Conservation (phyloP, 2,888 invertebrate genomes). For the Leptinotarsa haldemani region DNA sequence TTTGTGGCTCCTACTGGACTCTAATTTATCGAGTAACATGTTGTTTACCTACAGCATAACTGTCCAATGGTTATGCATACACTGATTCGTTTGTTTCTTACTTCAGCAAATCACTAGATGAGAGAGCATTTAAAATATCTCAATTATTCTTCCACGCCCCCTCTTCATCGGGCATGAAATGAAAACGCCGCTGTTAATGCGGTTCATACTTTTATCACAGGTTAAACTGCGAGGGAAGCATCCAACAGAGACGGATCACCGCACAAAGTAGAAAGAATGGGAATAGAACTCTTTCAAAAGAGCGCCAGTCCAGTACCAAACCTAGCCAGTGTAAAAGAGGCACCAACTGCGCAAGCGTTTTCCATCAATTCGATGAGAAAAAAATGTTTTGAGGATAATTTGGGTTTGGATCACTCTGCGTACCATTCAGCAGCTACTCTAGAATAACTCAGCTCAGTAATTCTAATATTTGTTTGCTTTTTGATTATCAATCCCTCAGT, state of each 20-base stretch:
- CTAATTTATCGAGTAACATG: too few relatives aligned
- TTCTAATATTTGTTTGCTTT: neutral
- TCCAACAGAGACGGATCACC: slow-evolving; percentile 55
- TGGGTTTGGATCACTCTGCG: neutral
- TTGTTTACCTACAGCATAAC: too few relatives aligned
- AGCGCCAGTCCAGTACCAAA: neutral
- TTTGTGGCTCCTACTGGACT: too few relatives aligned
- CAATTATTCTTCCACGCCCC: neutral
- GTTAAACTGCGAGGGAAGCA: slow-evolving; percentile 46
- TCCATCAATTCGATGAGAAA: neutral
- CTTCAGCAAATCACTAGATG: neutral
- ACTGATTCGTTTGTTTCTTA: neutral
- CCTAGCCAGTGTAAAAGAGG: neutral
- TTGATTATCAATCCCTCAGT: neutral
- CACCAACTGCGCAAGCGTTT: neutral
- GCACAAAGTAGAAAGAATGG: slow-evolving; percentile 56
- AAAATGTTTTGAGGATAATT: neutral
- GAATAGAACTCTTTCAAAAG: slow-evolving; percentile 50
- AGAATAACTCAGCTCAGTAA: too few relatives aligned
- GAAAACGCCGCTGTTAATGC: neutral
- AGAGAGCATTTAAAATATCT: neutral
- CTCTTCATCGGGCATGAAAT: neutral
- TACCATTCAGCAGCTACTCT: neutral
- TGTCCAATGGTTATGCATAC: too few relatives aligned
- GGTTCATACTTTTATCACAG: slow-evolving; percentile 5